A percentile compares a stretch with the other conserved stretches of the same genome.
Conservation (phyloP, 2,113 vertebrate species). For the Dolichallabes microphthalmus region DNA sequence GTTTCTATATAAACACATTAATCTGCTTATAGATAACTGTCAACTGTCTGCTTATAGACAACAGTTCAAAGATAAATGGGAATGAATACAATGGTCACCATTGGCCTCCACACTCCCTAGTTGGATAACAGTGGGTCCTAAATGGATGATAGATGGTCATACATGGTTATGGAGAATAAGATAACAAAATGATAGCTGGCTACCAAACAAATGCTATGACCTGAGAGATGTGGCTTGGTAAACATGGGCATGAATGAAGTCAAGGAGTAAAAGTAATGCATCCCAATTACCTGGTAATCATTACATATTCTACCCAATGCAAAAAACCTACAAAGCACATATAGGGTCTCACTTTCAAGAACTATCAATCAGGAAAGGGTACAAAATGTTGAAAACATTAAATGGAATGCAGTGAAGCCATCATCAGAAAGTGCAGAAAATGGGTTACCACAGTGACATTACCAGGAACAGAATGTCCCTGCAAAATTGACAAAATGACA, state of each 20-base stretch:
- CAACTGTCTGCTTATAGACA: too few relatives aligned
- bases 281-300: not conserved
- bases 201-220: not conserved
- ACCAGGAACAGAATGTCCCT: not conserved
- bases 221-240: not conserved
- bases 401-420: not conserved
- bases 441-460: not conserved
- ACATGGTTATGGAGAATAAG: not conserved
- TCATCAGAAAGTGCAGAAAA: not conserved
- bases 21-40: too few relatives aligned
- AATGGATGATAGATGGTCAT: not conserved
- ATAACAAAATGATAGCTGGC: not conserved
- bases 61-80: too few relatives aligned
- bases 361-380: not conserved
- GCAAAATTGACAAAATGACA: not conserved
- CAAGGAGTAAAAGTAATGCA: not conserved
- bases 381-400: not conserved
- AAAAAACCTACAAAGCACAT: not conserved
- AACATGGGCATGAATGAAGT: not conserved
- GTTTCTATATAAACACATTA: too few relatives aligned
- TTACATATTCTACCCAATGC: not conserved
- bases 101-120: too few relatives aligned
- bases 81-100: too few relatives aligned
- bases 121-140: too few relatives aligned
- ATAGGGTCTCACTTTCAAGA: not conserved